Evolutionary conservation across 2,888 invertebrate genomes (phyloP).

Genomic region (Hetaerina titia): DNA sequence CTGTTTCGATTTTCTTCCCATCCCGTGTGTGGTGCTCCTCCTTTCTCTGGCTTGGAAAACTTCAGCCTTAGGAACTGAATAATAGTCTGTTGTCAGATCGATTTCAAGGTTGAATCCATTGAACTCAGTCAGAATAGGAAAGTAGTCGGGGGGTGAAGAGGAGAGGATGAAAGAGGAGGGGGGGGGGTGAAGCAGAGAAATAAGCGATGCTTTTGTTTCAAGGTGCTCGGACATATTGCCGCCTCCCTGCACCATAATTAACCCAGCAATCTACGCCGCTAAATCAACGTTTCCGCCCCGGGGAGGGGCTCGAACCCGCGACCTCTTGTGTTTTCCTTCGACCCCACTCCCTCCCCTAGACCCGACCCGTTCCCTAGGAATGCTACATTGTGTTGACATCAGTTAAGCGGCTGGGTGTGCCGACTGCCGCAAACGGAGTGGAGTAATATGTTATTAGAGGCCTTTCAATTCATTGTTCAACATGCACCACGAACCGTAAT

Average conservation of each 20-base stretch:
- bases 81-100: neutral
- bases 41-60: neutral
- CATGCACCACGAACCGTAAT: neutral
- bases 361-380: neutral
- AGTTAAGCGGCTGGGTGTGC: neutral
- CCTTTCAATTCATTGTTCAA: neutral
- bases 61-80: neutral
- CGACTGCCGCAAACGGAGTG: neutral
- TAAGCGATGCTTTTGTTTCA: neutral
- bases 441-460: neutral
- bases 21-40: neutral
- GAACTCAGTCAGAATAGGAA: neutral
- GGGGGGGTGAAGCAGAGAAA: too few relatives aligned
- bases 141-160: neutral
- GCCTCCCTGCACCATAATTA: neutral
- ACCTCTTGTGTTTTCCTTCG: neutral
- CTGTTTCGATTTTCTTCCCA: too few relatives aligned
- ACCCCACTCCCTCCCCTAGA: neutral
- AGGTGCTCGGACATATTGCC: neutral
- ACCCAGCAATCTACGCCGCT: neutral
- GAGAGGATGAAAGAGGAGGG: neutral
- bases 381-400: neutral
- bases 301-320: neutral
- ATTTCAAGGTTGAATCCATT: conserved; percentile 10
- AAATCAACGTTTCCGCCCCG: neutral